A percentile compares a stretch with the other conserved stretches of the same genome.
These are phyloP conservation scores for Theocolax elegans DNA, from an alignment of 1,140 invertebrate species.

Conservation along the genomic window DNA sequence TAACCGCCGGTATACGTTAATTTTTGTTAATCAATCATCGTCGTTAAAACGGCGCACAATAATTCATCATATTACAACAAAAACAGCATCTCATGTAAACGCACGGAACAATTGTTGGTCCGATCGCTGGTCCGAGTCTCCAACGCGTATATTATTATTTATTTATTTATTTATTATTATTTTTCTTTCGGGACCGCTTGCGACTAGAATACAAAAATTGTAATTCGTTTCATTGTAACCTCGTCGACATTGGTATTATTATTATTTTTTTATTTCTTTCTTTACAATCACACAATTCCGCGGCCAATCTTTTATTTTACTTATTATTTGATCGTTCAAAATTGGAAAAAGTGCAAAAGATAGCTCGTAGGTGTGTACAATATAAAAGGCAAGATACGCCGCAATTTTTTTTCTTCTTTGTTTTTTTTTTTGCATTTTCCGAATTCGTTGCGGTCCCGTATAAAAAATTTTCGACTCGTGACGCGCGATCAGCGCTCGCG, in stretches of 20 bases:
- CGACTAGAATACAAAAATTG: slow-evolving; percentile 50
- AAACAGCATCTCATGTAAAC: slow-evolving; percentile 30
- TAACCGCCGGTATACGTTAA: slow-evolving; percentile 11
- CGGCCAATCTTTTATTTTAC: neutral
- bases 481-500: slow-evolving; percentile 41
- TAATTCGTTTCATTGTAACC: slow-evolving; percentile 21
- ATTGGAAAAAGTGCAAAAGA: slow-evolving; percentile 41
- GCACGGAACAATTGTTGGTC: slow-evolving; percentile 35
- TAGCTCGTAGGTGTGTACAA: slow-evolving; percentile 4
- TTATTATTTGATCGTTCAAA: slow-evolving; percentile 21
- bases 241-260: slow-evolving; percentile 12
- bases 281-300: slow-evolving; percentile 14
- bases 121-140: slow-evolving; percentile 38
- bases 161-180: too few species aligned
- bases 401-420: neutral
- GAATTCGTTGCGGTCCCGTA: slow-evolving; percentile 38
- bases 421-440: neutral
- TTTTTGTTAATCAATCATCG: slow-evolving; percentile 1
- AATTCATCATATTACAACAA: slow-evolving; percentile 29
- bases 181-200: slow-evolving; percentile 37
- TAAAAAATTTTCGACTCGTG: slow-evolving; percentile 29
- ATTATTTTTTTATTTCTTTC: too few species aligned
- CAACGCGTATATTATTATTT: slow-evolving; percentile 15
- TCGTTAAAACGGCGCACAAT: slow-evolving; percentile 33
- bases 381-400: slow-evolving; percentile 25